Conservation (phyloP, 2,113 vertebrate species). For the Enhydra lutris region DNA sequence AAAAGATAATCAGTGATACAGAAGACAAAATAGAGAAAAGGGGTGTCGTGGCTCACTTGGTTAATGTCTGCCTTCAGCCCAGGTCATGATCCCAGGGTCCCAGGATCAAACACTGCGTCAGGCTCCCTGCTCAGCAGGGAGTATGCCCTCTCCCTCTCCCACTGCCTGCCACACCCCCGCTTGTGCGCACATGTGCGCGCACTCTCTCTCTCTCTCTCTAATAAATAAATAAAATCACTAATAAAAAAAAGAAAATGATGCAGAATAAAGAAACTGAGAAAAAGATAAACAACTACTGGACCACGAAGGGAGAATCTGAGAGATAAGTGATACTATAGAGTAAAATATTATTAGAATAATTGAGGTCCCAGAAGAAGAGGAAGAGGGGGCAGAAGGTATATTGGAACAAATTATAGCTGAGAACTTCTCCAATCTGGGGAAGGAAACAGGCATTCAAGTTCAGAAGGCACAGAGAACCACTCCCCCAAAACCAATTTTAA, state of each 20-base stretch:
- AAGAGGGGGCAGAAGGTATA: not conserved
- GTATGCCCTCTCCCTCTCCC: no score
- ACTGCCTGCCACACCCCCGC: no score
- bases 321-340: not conserved
- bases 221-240: no score
- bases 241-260: not conserved
- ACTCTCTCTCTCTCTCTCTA: no score
- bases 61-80: no score
- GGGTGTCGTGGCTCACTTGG: no score
- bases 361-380: not conserved
- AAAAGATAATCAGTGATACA: not conserved
- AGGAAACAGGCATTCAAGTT: not conserved
- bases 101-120: no score
- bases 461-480: not conserved
- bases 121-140: no score
- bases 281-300: not conserved
- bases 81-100: no score
- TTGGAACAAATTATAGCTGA: not conserved
- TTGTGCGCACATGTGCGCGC: no score
- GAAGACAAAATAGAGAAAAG: not conserved
- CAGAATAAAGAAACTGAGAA: not conserved
- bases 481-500: not conserved
- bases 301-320: not conserved
- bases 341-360: not conserved
- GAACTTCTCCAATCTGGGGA: not conserved